phyloP scores from a whole-genome alignment of 2,113 vertebrate species.

The Eptatretus burgeri region DNA sequence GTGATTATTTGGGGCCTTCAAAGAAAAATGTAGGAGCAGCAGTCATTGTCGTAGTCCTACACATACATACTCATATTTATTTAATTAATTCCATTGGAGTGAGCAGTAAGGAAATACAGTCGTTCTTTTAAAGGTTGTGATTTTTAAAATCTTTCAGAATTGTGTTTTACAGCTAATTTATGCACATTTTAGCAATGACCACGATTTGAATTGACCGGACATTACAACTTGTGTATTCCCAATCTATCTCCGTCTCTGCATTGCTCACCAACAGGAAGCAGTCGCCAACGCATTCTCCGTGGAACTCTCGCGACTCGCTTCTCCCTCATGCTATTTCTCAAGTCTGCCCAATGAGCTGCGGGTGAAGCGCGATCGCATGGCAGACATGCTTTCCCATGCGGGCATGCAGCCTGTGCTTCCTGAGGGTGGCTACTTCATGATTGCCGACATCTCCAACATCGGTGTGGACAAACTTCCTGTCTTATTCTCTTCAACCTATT shows the following conservation, averaged over 20 bases:
- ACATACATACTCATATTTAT: too few species aligned
- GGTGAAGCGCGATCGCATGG: constrained; percentile 27
- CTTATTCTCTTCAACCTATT: too few species aligned
- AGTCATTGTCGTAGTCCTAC: too few species aligned
- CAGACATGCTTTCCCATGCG: constrained; percentile 22
- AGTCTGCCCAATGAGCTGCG: constrained; percentile 26
- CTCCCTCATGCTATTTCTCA: constrained; percentile 48
- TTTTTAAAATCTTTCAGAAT: not conserved
- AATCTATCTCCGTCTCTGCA: not conserved
- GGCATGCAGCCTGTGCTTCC: constrained; percentile 42
- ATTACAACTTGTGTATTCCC: too few species aligned
- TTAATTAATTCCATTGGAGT: too few species aligned
- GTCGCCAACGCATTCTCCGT: constrained; percentile 35
- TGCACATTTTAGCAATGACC: not conserved
- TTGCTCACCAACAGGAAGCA: constrained; percentile 27
- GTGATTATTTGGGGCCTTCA: too few species aligned
- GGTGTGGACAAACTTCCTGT: constrained; percentile 22
- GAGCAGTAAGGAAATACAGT: too few species aligned
- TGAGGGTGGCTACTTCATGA: constrained; percentile 58
- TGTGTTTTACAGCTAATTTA: too few species aligned
- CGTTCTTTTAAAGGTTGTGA: not conserved
- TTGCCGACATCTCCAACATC: constrained; percentile 41
- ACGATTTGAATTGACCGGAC: not conserved
- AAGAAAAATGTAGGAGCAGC: too few species aligned
- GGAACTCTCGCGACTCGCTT: constrained; percentile 26